Base-by-base conservation (phyloP, 1,140 invertebrate genomes). In the Zaprionus gabonicus region DNA sequence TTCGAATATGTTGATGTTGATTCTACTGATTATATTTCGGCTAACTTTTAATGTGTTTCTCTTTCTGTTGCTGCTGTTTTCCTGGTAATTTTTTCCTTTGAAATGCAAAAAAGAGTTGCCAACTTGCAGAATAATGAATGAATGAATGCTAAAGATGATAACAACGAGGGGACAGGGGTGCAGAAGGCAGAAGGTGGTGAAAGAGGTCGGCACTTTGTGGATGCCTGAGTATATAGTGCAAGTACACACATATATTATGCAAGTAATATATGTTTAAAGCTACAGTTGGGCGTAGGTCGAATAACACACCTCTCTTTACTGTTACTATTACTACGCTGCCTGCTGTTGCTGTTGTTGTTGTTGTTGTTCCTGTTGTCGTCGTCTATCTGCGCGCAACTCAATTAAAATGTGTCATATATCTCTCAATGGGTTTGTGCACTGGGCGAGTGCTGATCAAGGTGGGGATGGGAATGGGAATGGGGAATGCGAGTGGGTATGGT, bases 321-420 rank as follows among this genome's bases (percentile, higher is more conserved):
- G 25, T 64, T 51, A 51, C 46, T 10, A n/a, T 64, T 51, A 51
- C 46, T 51, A 51, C 10, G 10, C 7, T 17, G 4, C 20, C 38
- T 60, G 58, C 36, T 25, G 13, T 10, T 5, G 38, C 15, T 46
- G 23, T 4, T 46, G 57, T 10, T 49, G 60, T 4, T 49, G 25
- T 13, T 25, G 49, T 5, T 72, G 25, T 6, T 28, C 34, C 20
- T 67, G 34, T 59, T 65, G 25, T 17, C 31, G 55, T 58, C 25
- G n/a, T 38, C 23, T 62, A 44, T 28, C 25, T 38, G 27, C 28
- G 38, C 66, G 62, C 65, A 69, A 63, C 59, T 63, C 72, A 67
- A 79, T 76, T 79, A 67, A 76, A 79, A 71, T 79, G 72, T 79
- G 73, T 66, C 73, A 79, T 63, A 27, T 28, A 28, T 58, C 17